phyloP scores from a whole-genome alignment of 2,888 invertebrate species.

The Hyppa rectilinea region DNA sequence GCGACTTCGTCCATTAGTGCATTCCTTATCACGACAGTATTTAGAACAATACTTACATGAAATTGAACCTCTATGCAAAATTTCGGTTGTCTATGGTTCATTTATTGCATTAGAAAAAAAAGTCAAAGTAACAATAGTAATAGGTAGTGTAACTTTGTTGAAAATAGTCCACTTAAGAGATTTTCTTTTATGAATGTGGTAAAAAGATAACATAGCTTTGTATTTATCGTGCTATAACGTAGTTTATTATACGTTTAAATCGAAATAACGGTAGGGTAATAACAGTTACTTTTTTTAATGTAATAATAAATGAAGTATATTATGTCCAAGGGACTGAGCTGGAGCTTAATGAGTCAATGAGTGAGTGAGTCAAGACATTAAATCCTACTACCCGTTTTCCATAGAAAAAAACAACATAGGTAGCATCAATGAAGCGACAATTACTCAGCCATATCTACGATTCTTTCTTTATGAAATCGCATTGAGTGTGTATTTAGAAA shows the following conservation, averaged over 20 bases:
- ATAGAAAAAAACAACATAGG: not conserved
- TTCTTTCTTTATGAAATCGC: slow-evolving; percentile 56
- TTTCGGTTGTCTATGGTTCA: not conserved
- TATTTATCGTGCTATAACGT: too few species aligned
- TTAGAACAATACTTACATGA: too few species aligned
- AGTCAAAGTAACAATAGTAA: too few species aligned
- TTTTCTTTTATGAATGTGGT: too few species aligned
- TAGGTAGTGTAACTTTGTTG: too few species aligned
- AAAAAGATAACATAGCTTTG: too few species aligned
- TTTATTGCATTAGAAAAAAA: too few species aligned
- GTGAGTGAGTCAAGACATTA: not conserved
- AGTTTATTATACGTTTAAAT: too few species aligned
- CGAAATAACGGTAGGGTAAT: too few species aligned
- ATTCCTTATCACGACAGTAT: not conserved
- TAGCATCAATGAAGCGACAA: slow-evolving; percentile 21
- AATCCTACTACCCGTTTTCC: not conserved
- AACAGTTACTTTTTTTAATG: too few species aligned
- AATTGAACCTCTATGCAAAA: not conserved
- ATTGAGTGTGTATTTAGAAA: slow-evolving; percentile 56
- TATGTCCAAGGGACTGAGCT: not conserved
- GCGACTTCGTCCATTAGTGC: not conserved
- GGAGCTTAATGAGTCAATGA: not conserved
- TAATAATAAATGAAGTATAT: too few species aligned
- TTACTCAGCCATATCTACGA: slow-evolving; percentile 22
- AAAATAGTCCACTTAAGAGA: too few species aligned